These are phyloP conservation scores for Schlechtendalia chinensis DNA, from an alignment of 1,140 invertebrate species.

Conservation along the genomic window DNA sequence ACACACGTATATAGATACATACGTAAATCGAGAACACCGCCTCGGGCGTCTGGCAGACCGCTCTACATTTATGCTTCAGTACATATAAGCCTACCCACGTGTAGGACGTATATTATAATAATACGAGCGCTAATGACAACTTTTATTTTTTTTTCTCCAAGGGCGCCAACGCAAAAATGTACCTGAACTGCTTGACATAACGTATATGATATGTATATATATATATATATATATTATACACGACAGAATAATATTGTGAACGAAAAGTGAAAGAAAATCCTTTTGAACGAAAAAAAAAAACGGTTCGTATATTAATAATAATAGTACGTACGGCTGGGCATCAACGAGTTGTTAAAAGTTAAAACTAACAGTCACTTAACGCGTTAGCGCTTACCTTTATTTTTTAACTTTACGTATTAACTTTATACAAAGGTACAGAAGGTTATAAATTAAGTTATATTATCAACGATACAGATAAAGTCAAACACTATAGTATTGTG, in stretches of 20 bases:
- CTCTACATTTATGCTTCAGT: conserved; percentile 21
- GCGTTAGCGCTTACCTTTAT: no score
- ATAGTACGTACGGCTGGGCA: neutral
- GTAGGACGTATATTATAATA: neutral
- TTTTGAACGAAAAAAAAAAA: conserved; percentile 5
- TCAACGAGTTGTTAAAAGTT: no score
- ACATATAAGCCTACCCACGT: conserved; percentile 39
- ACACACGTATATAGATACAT: neutral
- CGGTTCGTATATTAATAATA: neutral
- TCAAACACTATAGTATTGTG: no score
- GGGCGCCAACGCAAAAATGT: conserved; percentile 44
- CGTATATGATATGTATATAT: neutral
- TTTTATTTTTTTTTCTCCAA: conserved; percentile 45
- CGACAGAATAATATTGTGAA: conserved; percentile 7
- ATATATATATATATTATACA: no score
- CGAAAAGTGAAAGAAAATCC: conserved; percentile 42
- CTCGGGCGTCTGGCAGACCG: conserved; percentile 13
- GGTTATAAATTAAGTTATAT: no score
- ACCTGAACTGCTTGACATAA: conserved; percentile 12
- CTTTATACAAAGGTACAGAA: no score
- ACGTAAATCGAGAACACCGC: conserved; percentile 39
- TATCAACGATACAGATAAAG: no score
- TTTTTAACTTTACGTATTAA: no score
- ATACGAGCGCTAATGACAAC: conserved; percentile 25
- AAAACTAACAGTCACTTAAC: no score